phyloP scores from a whole-genome alignment of 2,797 vertebrate genomes.

The Galagoides demidoff region DNA sequence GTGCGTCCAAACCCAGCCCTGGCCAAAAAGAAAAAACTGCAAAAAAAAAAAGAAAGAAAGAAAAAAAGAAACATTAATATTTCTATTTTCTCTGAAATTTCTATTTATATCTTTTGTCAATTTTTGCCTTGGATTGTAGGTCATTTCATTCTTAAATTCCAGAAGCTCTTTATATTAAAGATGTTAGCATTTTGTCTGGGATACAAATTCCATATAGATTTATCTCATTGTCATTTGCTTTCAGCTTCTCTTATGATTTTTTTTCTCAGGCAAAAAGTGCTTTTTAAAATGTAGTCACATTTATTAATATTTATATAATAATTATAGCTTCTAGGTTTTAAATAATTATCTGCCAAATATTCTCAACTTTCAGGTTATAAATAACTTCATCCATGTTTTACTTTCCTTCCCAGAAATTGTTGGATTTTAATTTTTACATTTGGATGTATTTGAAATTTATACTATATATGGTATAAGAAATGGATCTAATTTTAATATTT shows the following conservation, averaged over 20 bases:
- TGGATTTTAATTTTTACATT: background rate
- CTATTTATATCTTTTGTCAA: background rate
- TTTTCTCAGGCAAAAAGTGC: background rate
- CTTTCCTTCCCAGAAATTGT: background rate
- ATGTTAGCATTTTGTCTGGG: background rate
- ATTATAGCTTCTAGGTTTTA: background rate
- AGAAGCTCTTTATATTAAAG: background rate
- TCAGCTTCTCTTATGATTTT: background rate
- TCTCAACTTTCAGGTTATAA: background rate
- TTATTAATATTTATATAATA: conserved; percentile 1
- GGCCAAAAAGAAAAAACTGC: no score
- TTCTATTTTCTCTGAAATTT: conserved; percentile 6
- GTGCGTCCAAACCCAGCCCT: no score
- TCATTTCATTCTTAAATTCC: background rate
- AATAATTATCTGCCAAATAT: background rate
- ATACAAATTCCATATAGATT: background rate
- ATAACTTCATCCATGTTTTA: background rate
- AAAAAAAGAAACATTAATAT: background rate
- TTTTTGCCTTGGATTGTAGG: background rate
- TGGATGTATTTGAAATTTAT: conserved; percentile 13
- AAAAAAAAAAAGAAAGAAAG: no score
- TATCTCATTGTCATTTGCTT: background rate
- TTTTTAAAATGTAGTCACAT: conserved; percentile 5
- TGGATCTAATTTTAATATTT: conserved; percentile 25
- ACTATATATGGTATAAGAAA: conserved; percentile 4